A percentile compares a stretch with the other conserved stretches of the same genome.
Conservation (phyloP, 2,888 invertebrate species). For the Parthenolecanium corni region DNA sequence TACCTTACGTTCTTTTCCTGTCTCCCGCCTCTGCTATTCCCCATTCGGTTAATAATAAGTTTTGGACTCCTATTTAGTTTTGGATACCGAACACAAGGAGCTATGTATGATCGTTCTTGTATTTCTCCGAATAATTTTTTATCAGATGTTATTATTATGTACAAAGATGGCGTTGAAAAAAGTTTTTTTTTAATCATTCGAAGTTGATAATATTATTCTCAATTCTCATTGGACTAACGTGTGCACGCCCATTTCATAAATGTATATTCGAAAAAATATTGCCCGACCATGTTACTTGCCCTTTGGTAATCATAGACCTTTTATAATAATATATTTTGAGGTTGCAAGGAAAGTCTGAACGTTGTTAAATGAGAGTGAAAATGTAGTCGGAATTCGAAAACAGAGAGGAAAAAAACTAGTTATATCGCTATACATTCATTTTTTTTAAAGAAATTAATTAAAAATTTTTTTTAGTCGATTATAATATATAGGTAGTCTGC, state of each 20-base stretch:
- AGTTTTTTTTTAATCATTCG: conserved; percentile 15
- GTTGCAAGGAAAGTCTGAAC: neutral
- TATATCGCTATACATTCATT: neutral
- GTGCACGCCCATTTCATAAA: conserved; percentile 18
- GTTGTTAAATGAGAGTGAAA: neutral
- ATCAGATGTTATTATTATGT: conserved; percentile 22
- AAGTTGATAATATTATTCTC: conserved; percentile 13
- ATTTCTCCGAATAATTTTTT: conserved; percentile 5
- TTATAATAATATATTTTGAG: conserved; percentile 13
- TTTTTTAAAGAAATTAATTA: too few relatives aligned
- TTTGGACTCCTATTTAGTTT: conserved; percentile 1
- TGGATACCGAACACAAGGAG: conserved; percentile 8
- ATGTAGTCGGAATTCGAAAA: too few relatives aligned
- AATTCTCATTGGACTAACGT: conserved; percentile 12
- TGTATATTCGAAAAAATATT: conserved; percentile 18
- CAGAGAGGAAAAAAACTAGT: neutral
- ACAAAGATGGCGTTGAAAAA: conserved; percentile 12
- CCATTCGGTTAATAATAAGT: conserved; percentile 13
- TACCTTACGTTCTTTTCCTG: neutral
- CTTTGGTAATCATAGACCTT: conserved; percentile 18
- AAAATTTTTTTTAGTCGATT: too few relatives aligned
- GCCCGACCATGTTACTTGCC: neutral
- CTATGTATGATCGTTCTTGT: conserved; percentile 12
- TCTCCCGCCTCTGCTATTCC: neutral
- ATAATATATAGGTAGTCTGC: too few relatives aligned